A percentile compares a stretch with the other conserved stretches of the same genome.
Evolutionary conservation across 1,140 invertebrate species (phyloP).

Genomic region (Hyphantria cunea): DNA sequence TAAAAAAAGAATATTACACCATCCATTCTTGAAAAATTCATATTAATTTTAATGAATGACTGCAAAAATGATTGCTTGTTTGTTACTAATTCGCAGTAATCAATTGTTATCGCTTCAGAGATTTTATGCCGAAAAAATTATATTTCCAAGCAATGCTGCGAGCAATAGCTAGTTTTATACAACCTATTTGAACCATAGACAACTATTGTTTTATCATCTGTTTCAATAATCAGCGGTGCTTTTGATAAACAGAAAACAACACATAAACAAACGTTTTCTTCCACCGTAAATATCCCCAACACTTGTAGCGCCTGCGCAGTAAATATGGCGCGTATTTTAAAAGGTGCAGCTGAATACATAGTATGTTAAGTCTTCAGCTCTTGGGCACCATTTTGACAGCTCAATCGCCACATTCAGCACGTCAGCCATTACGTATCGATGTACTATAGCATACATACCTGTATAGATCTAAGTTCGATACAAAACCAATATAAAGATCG

Average conservation of each 20-base stretch:
- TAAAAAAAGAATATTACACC: no score
- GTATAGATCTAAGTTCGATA: conserved; percentile 10
- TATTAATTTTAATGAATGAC: no score
- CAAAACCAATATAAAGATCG: conserved; percentile 21
- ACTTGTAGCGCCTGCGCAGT: conserved; percentile 12
- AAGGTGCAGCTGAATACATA: conserved; percentile 25
- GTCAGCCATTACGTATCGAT: conserved; percentile 26
- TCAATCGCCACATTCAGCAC: conserved; percentile 29
- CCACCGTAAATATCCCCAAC: conserved; percentile 18
- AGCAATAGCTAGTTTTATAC: no score
- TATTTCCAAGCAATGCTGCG: no score
- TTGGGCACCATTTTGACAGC: conserved; percentile 15
- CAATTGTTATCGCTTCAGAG: no score
- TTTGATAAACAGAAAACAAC: conserved; percentile 12
- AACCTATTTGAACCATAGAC: no score
- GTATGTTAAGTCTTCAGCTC: conserved; percentile 27
- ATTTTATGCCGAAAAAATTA: no score
- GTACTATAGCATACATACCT: neutral
- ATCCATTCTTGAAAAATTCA: no score
- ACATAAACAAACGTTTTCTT: conserved; percentile 16
- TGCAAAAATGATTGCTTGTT: no score
- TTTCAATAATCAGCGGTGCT: neutral
- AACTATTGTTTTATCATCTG: no score
- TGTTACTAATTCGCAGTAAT: no score
- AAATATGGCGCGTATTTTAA: conserved; percentile 29